phyloP scores from a whole-genome alignment of 2,888 invertebrate species.

The Drosophila limbata region DNA sequence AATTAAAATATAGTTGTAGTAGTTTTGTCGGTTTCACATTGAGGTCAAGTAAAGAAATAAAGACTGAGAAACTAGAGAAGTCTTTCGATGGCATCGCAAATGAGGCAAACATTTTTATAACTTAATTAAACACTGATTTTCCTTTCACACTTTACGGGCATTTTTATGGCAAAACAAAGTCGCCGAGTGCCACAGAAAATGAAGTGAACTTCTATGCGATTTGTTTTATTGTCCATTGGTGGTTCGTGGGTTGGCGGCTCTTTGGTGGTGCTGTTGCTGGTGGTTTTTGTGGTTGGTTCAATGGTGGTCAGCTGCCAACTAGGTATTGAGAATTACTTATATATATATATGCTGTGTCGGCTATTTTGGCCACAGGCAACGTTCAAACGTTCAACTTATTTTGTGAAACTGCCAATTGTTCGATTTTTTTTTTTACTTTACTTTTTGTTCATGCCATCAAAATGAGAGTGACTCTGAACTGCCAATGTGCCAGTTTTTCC shows the following conservation, averaged over 20 bases:
- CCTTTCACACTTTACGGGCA: constrained; percentile 48
- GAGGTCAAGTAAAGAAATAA: constrained; percentile 17
- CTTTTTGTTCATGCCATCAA: constrained; percentile 41
- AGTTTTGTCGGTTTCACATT: constrained; percentile 7
- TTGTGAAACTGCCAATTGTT: constrained; percentile 73
- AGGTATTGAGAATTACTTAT: constrained; percentile 54
- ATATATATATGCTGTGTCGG: constrained; percentile 64
- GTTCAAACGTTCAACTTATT: constrained; percentile 67
- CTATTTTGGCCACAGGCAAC: constrained; percentile 52
- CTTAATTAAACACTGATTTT: constrained; percentile 79
- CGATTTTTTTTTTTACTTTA: constrained; percentile 20
- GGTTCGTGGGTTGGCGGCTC: constrained; percentile 4
- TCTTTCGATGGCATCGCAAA: constrained; percentile 36
- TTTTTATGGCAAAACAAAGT: constrained; percentile 33
- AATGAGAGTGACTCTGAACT: constrained; percentile 18
- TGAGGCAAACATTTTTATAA: constrained; percentile 72
- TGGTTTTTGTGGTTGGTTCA: constrained; percentile 30
- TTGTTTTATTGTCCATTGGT: constrained; percentile 73
- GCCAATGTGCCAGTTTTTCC: constrained; percentile 48
- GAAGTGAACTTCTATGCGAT: constrained; percentile 71
- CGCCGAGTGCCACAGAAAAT: constrained; percentile 45
- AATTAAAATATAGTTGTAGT: constrained; percentile 42
- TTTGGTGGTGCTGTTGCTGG: constrained; percentile 1
- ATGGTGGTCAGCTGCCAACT: constrained; percentile 61
- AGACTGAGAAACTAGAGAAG: constrained; percentile 4